phyloP scores from a whole-genome alignment of 2,888 invertebrate species.

The Amiota minor region DNA sequence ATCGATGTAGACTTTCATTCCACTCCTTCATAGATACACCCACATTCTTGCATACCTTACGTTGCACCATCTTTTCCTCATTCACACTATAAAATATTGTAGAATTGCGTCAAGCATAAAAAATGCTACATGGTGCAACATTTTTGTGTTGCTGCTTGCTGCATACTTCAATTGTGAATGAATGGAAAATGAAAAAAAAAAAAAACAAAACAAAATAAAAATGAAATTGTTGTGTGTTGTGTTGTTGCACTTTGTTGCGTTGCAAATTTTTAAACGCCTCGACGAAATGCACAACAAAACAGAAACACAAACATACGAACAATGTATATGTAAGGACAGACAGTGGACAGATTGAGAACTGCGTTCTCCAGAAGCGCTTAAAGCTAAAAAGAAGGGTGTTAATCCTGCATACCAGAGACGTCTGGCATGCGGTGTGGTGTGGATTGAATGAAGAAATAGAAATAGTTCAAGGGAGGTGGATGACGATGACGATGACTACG shows the following conservation, averaged over 20 bases:
- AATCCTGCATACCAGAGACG: conserved; percentile 6
- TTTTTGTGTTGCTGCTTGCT: conserved; percentile 9
- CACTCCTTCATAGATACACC: background rate
- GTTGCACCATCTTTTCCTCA: too few species aligned
- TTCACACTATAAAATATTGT: too few species aligned
- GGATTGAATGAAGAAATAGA: too few species aligned
- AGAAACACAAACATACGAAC: too few species aligned
- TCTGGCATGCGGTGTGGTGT: too few species aligned
- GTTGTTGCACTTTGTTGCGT: conserved; percentile 5
- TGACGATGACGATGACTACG: background rate
- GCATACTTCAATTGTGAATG: conserved; percentile 11
- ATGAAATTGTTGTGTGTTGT: too few species aligned
- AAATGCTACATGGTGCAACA: conserved; percentile 56
- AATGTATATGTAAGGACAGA: too few species aligned
- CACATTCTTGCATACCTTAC: background rate
- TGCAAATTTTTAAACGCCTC: conserved; percentile 6
- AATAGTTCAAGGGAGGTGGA: background rate
- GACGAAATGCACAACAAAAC: background rate
- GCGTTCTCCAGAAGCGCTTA: too few species aligned
- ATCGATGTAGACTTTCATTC: background rate
- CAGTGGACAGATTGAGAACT: too few species aligned
- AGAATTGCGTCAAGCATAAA: conserved; percentile 38
- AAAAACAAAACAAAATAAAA: too few species aligned
- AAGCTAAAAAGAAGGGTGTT: background rate
- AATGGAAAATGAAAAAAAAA: background rate